Base-by-base conservation (phyloP, 2,797 vertebrate genomes). In the Glyptemys insculpta region DNA sequence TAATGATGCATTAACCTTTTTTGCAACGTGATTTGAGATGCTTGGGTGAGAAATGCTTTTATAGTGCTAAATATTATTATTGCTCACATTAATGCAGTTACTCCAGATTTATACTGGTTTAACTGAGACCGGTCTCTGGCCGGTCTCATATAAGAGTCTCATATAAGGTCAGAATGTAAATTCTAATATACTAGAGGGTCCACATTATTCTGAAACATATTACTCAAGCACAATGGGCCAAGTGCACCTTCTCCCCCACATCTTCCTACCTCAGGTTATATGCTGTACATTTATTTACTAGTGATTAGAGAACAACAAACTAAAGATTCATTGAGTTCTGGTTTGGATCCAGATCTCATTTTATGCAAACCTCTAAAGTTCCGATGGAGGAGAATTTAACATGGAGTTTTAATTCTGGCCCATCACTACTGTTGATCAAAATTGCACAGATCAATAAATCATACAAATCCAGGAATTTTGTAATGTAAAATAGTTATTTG, bases 1-100 rank as follows among this genome's bases (percentile, higher is more conserved):
- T 31, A 78, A 78, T 31, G 14, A 49, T 49, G 12, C 2, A 1
- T 52, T 88, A 80, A 53, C 84, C 62, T 0, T 1, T 52, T 0
- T 4, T 57, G 47, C 37, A 53, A 89, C 62, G 2, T 1, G 81
- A 34, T 85, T 89, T 62, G 89, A 50, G 50, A 85, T 0, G 1
- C 47, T 4, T 25, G 16, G 9, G 25, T 34, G 82, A 78, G 82
- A 92, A 95, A 93, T 53, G 29, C 0, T 0, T 92, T 96, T 37
- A 5, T 82, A 72, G 57, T 12, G 27, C 53, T 74, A 78, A 83
- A 52, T 59, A 78, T 49, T 81, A 72, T 34, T 29, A 0, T 0
- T 85, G 0, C 59, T 88, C 82, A 15, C 21, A 59, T 65, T 83
- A 68, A 41, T 10, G 81, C 37, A 62, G 62, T 16, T 4, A 34